A percentile compares a stretch with the other conserved stretches of the same genome.
These are phyloP conservation scores for Muntiacus reevesi DNA, from an alignment of 2,113 vertebrate species.

Conservation along the genomic window DNA sequence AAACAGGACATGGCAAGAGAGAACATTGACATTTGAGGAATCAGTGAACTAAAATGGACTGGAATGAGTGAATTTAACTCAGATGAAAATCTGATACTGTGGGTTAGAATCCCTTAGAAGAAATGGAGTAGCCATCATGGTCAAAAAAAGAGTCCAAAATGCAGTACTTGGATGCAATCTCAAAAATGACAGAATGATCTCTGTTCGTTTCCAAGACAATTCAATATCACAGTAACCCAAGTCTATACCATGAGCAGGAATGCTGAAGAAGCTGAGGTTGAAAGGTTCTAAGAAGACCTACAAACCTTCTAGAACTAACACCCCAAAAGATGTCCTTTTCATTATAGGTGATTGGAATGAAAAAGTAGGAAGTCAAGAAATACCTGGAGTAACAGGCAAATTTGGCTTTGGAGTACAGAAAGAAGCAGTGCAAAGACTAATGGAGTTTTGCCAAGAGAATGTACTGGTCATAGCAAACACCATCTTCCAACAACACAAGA, in stretches of 20 bases:
- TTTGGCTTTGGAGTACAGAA: not conserved
- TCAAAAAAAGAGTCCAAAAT: not conserved
- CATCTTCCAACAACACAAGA: not conserved
- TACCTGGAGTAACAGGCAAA: not conserved
- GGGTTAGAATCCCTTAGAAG: not conserved
- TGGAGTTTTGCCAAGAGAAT: not conserved
- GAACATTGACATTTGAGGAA: not conserved
- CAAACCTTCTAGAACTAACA: not conserved
- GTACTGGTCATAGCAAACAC: not conserved
- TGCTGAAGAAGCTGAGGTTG: not conserved
- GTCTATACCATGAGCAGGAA: not conserved
- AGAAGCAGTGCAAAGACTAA: not conserved
- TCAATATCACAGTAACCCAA: not conserved
- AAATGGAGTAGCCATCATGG: not conserved
- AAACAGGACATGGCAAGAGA: not conserved
- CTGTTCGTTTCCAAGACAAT: not conserved
- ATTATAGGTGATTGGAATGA: not conserved
- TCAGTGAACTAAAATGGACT: not conserved
- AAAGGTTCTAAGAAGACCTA: not conserved
- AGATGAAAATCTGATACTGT: not conserved
- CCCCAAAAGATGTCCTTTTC: not conserved
- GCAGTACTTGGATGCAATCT: not conserved
- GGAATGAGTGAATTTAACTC: not conserved
- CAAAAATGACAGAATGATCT: not conserved
- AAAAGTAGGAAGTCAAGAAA: not conserved